phyloP scores from a whole-genome alignment of 2,797 vertebrate species.

The Eurystomus glaucurus region DNA sequence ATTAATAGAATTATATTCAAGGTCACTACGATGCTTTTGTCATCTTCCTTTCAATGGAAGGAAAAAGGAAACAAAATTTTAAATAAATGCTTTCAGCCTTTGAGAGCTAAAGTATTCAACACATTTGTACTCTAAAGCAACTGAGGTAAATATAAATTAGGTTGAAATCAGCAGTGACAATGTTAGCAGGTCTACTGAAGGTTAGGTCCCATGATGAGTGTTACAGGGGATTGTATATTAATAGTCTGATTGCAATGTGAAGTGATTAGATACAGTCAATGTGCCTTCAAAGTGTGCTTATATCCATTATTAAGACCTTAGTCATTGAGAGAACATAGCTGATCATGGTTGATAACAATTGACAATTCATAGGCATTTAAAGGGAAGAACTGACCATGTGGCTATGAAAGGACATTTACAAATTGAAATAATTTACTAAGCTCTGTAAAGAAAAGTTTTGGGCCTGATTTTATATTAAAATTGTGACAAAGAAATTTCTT shows the following conservation, averaged over 20 bases:
- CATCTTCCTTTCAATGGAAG: not conserved
- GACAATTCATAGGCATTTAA: not conserved
- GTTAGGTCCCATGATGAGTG: not conserved
- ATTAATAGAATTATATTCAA: not conserved
- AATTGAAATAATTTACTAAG: not conserved
- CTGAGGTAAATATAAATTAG: not conserved
- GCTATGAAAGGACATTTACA: not conserved
- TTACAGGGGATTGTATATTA: not conserved
- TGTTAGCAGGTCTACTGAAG: not conserved
- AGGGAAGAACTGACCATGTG: not conserved
- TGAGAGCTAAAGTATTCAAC: not conserved
- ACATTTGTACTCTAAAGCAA: not conserved
- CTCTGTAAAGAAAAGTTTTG: not conserved
- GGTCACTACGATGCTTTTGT: not conserved
- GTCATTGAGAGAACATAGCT: not conserved
- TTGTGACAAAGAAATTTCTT: not conserved
- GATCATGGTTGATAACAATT: not conserved
- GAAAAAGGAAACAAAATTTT: not conserved
- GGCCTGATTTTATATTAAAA: not conserved
- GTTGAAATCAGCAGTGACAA: not conserved
- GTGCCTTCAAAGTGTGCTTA: not conserved
- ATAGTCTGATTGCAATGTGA: not conserved
- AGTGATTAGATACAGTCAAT: not conserved
- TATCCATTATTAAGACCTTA: not conserved
- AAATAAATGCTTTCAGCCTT: not conserved